Percentiles rank a stretch among this genome's conserved stretches.
These are phyloP conservation scores for Limnodromus scolopaceus DNA, from an alignment of 2,797 vertebrate genomes.

Conservation along the genomic window DNA sequence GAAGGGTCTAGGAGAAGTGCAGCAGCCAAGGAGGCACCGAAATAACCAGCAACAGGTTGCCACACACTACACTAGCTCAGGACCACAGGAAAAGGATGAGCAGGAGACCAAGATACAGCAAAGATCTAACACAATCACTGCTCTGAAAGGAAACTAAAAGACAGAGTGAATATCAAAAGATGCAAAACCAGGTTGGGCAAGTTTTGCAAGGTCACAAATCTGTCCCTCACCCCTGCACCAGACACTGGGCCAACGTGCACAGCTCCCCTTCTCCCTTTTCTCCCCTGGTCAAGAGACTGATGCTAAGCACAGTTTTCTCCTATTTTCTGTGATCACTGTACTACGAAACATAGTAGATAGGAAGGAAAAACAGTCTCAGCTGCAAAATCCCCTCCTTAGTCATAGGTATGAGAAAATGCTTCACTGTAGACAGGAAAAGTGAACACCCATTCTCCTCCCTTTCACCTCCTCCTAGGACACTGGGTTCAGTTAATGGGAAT, in stretches of 20 bases:
- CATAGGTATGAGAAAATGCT: slow-evolving; percentile 55
- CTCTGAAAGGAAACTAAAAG: neutral
- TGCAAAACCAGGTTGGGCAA: neutral
- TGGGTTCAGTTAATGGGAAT: slow-evolving; percentile 3
- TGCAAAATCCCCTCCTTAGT: slow-evolving; percentile 48
- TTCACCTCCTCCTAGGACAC: neutral
- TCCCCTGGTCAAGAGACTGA: neutral
- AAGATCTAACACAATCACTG: neutral
- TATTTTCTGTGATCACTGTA: neutral
- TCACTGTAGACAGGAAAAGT: slow-evolving; percentile 33
- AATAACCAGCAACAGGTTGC: neutral
- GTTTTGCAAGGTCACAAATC: neutral
- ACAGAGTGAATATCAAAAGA: neutral
- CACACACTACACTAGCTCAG: neutral
- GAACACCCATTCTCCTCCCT: slow-evolving; percentile 56
- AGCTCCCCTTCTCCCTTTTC: neutral
- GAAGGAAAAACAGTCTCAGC: neutral
- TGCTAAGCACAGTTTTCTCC: neutral
- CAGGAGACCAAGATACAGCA: neutral
- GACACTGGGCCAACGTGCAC: neutral
- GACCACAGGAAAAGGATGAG: neutral
- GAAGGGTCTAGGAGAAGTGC: neutral
- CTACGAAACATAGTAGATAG: neutral
- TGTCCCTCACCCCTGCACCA: neutral
- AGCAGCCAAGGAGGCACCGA: neutral